Percentiles rank a stretch among this genome's conserved stretches.
phyloP scores from a whole-genome alignment of 2,888 invertebrate genomes.

The Macropis europaea region DNA sequence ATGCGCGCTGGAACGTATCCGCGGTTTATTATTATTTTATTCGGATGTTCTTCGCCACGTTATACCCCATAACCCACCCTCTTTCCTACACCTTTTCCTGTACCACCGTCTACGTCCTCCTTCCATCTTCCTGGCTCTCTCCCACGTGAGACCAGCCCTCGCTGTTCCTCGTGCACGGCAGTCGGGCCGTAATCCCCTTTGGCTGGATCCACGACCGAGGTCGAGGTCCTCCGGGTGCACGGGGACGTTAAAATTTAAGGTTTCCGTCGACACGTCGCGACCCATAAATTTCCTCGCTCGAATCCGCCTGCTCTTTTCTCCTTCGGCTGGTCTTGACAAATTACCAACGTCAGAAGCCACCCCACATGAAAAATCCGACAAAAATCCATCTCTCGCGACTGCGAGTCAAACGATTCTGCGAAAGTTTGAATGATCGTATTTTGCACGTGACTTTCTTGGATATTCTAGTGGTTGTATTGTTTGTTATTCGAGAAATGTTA shows the following conservation, averaged over 20 bases:
- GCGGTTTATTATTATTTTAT: slow-evolving; percentile 78
- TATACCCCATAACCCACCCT: slow-evolving; percentile 64
- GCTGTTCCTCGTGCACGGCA: slow-evolving; percentile 28
- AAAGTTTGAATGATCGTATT: too few relatives aligned
- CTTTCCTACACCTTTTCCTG: slow-evolving; percentile 50
- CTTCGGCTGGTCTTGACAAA: slow-evolving; percentile 32
- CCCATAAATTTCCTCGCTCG: slow-evolving; percentile 73
- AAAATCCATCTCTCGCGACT: not conserved
- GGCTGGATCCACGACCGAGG: slow-evolving; percentile 54
- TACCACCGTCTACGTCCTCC: slow-evolving; percentile 20
- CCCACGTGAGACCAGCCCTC: slow-evolving; percentile 29
- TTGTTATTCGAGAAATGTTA: too few relatives aligned
- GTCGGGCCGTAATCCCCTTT: slow-evolving; percentile 52
- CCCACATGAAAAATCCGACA: not conserved
- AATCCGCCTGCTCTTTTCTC: slow-evolving; percentile 55
- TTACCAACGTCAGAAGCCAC: slow-evolving; percentile 16
- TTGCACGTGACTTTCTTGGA: too few relatives aligned
- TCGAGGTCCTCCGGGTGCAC: slow-evolving; percentile 56
- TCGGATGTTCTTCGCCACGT: slow-evolving; percentile 71
- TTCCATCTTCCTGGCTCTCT: slow-evolving; percentile 26
- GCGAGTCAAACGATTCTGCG: too few relatives aligned
- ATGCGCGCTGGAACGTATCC: slow-evolving; percentile 44
- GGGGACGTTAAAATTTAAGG: slow-evolving; percentile 75
- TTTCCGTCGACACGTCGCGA: slow-evolving; percentile 75
- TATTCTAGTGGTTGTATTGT: too few relatives aligned